phyloP scores from a whole-genome alignment of 2,113 vertebrate genomes.

The Esox niger region DNA sequence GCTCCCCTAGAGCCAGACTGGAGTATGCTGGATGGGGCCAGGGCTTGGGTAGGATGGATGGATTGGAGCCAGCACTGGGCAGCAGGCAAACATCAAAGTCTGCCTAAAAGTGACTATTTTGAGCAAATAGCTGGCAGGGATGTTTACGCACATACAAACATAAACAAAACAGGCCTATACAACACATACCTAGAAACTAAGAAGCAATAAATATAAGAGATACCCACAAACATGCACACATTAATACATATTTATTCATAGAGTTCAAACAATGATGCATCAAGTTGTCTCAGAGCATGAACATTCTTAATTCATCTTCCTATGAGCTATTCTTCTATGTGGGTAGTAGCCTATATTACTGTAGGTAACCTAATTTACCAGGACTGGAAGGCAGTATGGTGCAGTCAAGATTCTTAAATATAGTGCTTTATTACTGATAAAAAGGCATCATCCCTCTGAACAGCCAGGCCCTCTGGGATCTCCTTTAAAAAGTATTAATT shows the following conservation, averaged over 20 bases:
- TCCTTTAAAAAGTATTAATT: constrained; percentile 74
- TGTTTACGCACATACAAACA: neutral
- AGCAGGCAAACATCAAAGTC: constrained; percentile 48
- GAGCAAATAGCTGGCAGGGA: neutral
- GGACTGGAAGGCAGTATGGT: constrained; percentile 40
- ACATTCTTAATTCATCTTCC: neutral
- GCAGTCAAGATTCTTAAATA: constrained; percentile 46
- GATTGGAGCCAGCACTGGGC: constrained; percentile 26
- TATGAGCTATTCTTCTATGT: neutral
- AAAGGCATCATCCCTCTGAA: constrained; percentile 66
- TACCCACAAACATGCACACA: neutral
- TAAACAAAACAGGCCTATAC: neutral
- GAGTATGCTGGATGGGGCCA: constrained; percentile 34
- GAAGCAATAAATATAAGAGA: neutral
- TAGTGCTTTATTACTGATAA: constrained; percentile 69
- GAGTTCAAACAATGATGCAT: no score
- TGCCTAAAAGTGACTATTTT: constrained; percentile 41
- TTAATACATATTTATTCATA: neutral
- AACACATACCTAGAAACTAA: neutral
- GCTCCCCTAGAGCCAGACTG: constrained; percentile 44
- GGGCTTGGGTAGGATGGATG: constrained; percentile 13
- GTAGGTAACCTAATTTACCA: constrained; percentile 9
- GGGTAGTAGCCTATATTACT: constrained; percentile 9
- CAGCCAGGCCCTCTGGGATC: constrained; percentile 35
- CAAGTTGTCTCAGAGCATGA: neutral